Evolutionary conservation across 2,888 invertebrate genomes (phyloP).

Genomic region (Xanthia icteritia): DNA sequence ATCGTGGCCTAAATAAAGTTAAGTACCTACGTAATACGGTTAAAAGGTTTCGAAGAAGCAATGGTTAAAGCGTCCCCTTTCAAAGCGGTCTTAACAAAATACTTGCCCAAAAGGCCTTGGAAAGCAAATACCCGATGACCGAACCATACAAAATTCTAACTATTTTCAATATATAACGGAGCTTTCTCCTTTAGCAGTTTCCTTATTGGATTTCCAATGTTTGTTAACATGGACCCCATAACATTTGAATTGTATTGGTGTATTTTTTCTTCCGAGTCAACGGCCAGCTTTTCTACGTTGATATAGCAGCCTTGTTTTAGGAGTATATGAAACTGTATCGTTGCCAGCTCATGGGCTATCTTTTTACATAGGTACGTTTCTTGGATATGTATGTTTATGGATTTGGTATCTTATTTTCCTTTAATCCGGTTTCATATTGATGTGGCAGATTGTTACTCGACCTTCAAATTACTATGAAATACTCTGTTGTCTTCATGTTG

Average conservation of each 20-base stretch:
- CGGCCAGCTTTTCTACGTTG: background rate
- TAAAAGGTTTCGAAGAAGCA: background rate
- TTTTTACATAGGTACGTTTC: background rate
- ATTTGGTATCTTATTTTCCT: background rate
- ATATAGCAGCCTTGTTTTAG: background rate
- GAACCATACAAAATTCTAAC: background rate
- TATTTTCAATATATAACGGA: constrained; percentile 6
- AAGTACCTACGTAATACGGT: background rate
- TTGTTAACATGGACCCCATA: constrained; percentile 7
- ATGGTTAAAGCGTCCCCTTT: background rate
- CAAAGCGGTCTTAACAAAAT: background rate
- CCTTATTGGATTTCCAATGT: constrained; percentile 34
- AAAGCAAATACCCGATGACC: constrained; percentile 15
- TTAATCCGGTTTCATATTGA: background rate
- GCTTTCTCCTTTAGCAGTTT: constrained; percentile 15
- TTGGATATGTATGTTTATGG: background rate
- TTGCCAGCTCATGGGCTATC: background rate
- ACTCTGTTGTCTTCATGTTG: no score
- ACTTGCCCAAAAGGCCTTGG: background rate
- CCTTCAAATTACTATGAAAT: background rate
- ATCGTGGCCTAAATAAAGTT: no score
- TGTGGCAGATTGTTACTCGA: background rate
- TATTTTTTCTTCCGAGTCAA: background rate
- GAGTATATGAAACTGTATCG: background rate
- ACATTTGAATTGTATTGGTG: constrained; percentile 22